These are phyloP conservation scores for Myrmecophaga tridactyla DNA, from an alignment of 2,113 vertebrate genomes.

Conservation along the genomic window DNA sequence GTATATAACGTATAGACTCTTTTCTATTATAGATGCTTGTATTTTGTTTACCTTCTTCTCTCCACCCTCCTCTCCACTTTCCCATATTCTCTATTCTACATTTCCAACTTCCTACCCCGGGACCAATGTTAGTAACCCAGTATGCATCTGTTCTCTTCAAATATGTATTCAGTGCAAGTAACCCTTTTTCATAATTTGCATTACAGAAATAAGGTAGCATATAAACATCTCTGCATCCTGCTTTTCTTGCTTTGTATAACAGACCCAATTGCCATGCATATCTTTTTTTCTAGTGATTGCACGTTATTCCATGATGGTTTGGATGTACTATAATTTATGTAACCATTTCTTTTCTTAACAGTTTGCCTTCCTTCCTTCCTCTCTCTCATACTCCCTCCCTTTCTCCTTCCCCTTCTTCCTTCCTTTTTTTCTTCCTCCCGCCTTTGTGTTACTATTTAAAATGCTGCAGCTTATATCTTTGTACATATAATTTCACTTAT, in stretches of 20 bases:
- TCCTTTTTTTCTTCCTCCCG: not conserved
- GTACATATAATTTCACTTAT: not conserved
- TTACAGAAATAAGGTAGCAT: not conserved
- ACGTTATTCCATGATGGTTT: no score
- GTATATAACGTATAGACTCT: not conserved
- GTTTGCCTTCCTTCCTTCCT: no score
- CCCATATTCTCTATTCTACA: not conserved
- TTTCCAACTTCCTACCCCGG: not conserved
- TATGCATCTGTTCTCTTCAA: no score
- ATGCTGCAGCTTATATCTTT: not conserved
- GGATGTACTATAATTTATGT: not conserved
- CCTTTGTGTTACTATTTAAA: not conserved
- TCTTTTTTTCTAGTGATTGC: not conserved
- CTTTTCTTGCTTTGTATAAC: not conserved
- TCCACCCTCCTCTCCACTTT: fast-evolving
- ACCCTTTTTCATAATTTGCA: not conserved
- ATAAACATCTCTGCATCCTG: not conserved
- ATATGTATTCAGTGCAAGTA: not conserved
- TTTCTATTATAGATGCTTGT: not conserved
- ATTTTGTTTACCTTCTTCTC: not conserved
- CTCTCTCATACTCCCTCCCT: no score
- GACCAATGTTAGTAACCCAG: not conserved
- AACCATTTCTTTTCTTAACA: not conserved
- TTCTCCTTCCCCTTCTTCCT: not conserved
- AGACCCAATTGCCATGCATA: not conserved